A percentile compares a stretch with the other conserved stretches of the same genome.
Conservation (phyloP, 2,888 invertebrate species). For the Agrotis puta region DNA sequence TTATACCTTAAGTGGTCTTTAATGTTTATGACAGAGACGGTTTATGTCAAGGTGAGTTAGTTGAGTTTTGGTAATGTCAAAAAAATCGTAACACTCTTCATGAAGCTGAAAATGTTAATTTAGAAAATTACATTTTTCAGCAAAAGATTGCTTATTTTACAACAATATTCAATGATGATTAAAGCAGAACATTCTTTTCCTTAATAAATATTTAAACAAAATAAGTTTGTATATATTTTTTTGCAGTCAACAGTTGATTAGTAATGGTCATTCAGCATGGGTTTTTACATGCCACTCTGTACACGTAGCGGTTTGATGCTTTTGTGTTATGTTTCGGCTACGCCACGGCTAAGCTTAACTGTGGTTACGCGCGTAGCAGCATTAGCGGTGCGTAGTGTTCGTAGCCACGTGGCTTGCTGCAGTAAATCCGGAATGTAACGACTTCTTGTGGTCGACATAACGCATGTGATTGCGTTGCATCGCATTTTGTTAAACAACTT, state of each 20-base stretch:
- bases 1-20: slow-evolving; percentile 13
- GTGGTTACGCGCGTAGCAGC: background rate
- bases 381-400: slow-evolving; percentile 2
- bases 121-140: background rate
- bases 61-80: background rate
- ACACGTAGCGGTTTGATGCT: background rate
- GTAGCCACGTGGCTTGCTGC: background rate
- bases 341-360: background rate
- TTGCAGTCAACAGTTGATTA: slow-evolving; percentile 4
- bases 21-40: background rate
- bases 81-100: background rate
- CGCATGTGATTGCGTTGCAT: background rate
- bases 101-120: background rate
- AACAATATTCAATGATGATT: slow-evolving; percentile 5
- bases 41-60: background rate
- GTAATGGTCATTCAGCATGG: background rate
- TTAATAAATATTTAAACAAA: background rate
- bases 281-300: background rate
- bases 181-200: background rate
- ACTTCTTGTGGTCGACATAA: background rate
- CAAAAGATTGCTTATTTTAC: background rate
- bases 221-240: background rate
- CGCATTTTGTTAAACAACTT: background rate
- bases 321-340: slow-evolving; percentile 20
- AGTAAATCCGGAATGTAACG: background rate